A percentile compares a stretch with the other conserved stretches of the same genome.
phyloP scores from a whole-genome alignment of 2,113 vertebrate genomes.

The Psittacus erithacus region DNA sequence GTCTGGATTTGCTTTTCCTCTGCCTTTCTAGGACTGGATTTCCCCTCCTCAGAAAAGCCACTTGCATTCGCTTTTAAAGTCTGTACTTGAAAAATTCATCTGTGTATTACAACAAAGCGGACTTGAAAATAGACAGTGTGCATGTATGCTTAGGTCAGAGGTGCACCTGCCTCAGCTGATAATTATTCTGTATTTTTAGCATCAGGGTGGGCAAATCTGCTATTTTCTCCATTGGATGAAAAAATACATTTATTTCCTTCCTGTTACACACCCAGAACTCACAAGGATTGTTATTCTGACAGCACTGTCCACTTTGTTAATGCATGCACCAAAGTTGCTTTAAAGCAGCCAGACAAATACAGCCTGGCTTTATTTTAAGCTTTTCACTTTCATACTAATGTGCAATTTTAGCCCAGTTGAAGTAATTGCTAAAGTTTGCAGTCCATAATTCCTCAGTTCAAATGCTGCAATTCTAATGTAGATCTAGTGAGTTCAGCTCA shows the following conservation, averaged over 20 bases:
- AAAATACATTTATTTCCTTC: neutral
- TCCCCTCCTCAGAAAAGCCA: neutral
- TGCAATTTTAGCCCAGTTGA: neutral
- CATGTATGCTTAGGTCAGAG: slow-evolving; percentile 48
- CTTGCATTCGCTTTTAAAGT: neutral
- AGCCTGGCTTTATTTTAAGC: slow-evolving; percentile 27
- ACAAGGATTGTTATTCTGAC: slow-evolving; percentile 16
- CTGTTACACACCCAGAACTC: slow-evolving; percentile 62
- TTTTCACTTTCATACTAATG: slow-evolving; percentile 1
- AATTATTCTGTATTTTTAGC: slow-evolving; percentile 67
- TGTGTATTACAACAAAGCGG: neutral
- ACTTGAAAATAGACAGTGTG: slow-evolving; percentile 32
- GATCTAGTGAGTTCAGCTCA: neutral
- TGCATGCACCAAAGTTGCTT: neutral
- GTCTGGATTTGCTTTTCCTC: neutral
- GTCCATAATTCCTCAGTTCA: neutral
- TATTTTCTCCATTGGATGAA: slow-evolving; percentile 50
- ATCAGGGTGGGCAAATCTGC: slow-evolving; percentile 50
- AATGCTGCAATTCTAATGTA: neutral
- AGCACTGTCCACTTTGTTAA: neutral
- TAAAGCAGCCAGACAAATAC: neutral
- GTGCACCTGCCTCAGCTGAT: slow-evolving; percentile 54
- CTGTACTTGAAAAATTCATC: neutral
- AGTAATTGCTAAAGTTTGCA: neutral
- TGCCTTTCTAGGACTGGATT: neutral